phyloP scores from a whole-genome alignment of 2,888 invertebrate genomes.

The Eucera pruinosa region DNA sequence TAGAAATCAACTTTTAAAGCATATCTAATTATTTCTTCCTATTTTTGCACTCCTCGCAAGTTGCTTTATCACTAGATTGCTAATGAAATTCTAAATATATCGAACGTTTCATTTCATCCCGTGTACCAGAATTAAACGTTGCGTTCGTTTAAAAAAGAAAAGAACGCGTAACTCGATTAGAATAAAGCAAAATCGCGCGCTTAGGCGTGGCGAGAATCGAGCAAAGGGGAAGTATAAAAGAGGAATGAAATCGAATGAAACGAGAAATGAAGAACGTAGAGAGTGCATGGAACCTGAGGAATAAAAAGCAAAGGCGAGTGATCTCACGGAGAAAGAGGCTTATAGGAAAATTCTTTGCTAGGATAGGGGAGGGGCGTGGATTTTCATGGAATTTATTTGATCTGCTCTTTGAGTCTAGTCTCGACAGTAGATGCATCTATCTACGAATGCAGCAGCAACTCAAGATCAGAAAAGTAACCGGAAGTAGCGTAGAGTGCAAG shows the following conservation, averaged over 20 bases:
- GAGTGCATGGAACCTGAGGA: conserved; percentile 3
- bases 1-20: too few species aligned
- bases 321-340: conserved; percentile 41
- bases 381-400: conserved; percentile 56
- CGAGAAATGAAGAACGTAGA: conserved; percentile 11
- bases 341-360: conserved; percentile 45
- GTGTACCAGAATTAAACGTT: too few species aligned
- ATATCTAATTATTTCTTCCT: too few species aligned
- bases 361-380: conserved; percentile 28
- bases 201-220: background rate
- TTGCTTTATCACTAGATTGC: too few species aligned
- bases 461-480: conserved; percentile 65
- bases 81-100: too few species aligned
- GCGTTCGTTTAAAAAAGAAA: too few species aligned
- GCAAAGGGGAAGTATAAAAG: background rate
- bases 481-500: conserved; percentile 64
- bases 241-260: conserved; percentile 26
- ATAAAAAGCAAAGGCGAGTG: conserved; percentile 12
- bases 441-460: conserved; percentile 32
- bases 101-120: too few species aligned
- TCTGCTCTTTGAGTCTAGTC: conserved; percentile 42
- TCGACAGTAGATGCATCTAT: conserved; percentile 34
- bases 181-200: background rate
- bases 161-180: background rate
- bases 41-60: too few species aligned